Percentiles rank a stretch among this genome's conserved stretches.
Evolutionary conservation across 2,113 vertebrate species (phyloP).

Genomic region (Heteronetta atricapilla): DNA sequence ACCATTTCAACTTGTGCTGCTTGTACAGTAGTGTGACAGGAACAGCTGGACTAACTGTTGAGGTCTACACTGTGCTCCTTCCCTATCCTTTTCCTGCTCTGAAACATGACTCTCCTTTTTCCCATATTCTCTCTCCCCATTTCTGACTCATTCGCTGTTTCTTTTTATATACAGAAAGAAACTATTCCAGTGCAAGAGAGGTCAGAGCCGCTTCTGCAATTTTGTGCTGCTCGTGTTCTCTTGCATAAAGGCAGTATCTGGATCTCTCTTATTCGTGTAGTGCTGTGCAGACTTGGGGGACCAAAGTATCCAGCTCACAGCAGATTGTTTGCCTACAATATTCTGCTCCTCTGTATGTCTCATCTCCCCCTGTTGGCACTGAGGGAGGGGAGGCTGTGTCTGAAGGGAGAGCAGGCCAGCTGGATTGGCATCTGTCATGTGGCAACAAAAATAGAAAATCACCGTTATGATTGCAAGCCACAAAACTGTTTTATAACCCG

Average conservation of each 20-base stretch:
- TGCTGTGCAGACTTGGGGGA: not conserved
- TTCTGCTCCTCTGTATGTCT: not conserved
- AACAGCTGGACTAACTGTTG: not conserved
- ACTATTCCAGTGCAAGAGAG: not conserved
- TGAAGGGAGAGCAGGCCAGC: not conserved
- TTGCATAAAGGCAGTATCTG: not conserved
- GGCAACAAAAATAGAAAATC: not conserved
- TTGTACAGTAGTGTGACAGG: not conserved
- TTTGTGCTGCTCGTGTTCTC: not conserved
- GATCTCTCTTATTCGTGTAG: not conserved
- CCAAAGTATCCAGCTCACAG: not conserved
- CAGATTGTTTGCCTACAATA: not conserved
- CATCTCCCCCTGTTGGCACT: not conserved
- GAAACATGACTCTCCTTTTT: conserved; percentile 30
- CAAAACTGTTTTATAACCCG: not conserved
- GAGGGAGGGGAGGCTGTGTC: not conserved
- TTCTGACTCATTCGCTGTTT: conserved; percentile 27
- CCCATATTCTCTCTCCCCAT: not conserved
- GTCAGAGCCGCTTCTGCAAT: not conserved
- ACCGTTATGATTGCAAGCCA: not conserved
- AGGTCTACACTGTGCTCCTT: not conserved
- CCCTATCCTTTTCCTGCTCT: not conserved
- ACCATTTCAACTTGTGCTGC: not conserved
- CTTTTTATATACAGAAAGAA: conserved; percentile 34
- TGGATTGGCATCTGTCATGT: not conserved